A percentile compares a stretch with the other conserved stretches of the same genome.
phyloP scores from a whole-genome alignment of 2,113 vertebrate genomes.

The Oryzias melastigma region DNA sequence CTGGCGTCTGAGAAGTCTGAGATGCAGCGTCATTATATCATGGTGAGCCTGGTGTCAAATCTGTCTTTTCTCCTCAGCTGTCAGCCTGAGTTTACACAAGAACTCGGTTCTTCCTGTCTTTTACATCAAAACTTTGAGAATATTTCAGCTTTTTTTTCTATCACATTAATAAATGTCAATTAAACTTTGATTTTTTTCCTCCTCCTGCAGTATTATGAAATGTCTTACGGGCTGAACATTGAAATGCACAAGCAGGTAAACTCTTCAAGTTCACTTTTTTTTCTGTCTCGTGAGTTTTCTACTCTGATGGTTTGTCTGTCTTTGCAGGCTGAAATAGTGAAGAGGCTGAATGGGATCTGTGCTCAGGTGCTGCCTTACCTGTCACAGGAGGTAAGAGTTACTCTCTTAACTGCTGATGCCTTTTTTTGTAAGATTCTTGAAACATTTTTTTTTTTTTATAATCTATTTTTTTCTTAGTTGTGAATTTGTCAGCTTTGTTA shows the following conservation, averaged over 20 bases:
- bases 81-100: background rate
- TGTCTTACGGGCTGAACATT: conserved; percentile 97
- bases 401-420: background rate
- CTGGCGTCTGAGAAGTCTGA: conserved; percentile 97
- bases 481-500: background rate
- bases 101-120: background rate
- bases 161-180: too few relatives aligned
- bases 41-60: conserved; percentile 78
- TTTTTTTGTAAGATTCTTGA: background rate
- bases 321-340: conserved; percentile 93
- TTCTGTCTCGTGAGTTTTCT: background rate
- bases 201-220: conserved; percentile 89
- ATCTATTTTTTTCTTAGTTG: background rate
- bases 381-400: conserved; percentile 89
- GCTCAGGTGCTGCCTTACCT: conserved; percentile 97
- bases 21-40: conserved; percentile 99
- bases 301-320: background rate
- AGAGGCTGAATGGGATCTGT: conserved; percentile 96
- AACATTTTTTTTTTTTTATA: background rate
- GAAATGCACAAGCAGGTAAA: conserved; percentile 99
- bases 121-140: too few relatives aligned
- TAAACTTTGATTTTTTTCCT: background rate
- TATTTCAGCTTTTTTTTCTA: too few relatives aligned
- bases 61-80: background rate
- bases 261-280: background rate